Evolutionary conservation across 2,888 invertebrate genomes (phyloP).

Genomic region (Sericinus montela): DNA sequence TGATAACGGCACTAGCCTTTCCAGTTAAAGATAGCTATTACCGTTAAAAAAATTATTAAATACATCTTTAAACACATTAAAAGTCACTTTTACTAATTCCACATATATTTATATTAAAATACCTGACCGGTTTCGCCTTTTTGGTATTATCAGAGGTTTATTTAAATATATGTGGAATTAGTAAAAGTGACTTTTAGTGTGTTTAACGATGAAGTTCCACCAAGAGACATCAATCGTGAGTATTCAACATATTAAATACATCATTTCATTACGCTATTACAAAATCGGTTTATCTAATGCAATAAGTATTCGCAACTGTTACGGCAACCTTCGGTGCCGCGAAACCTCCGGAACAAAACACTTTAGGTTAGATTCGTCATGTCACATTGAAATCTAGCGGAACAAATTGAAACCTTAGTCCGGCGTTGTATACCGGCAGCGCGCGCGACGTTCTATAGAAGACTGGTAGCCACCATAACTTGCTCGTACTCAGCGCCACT

Average conservation of each 20-base stretch:
- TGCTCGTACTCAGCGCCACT: conserved; percentile 21
- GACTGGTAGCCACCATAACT: conserved; percentile 39
- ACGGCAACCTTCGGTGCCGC: not conserved
- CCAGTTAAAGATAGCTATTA: too few species aligned
- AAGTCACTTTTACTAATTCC: too few species aligned
- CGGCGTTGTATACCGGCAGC: conserved; percentile 36
- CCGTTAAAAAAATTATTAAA: too few species aligned
- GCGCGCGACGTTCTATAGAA: conserved; percentile 63
- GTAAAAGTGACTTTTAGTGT: too few species aligned
- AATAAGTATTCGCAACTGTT: conserved; percentile 15
- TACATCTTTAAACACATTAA: too few species aligned
- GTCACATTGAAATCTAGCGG: conserved; percentile 1
- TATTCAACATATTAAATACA: not conserved
- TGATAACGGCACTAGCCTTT: too few species aligned
- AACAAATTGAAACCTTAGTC: not conserved
- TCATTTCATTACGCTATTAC: conserved; percentile 3
- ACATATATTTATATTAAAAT: too few species aligned
- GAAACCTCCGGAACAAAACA: conserved; percentile 6
- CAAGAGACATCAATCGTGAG: too few species aligned
- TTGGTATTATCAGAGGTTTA: too few species aligned
- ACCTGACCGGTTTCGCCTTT: too few species aligned
- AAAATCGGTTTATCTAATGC: conserved; percentile 4
- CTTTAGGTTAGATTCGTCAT: conserved; percentile 14
- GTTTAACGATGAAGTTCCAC: too few species aligned
- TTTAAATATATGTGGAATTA: too few species aligned